Percentiles rank a stretch among this genome's conserved stretches.
These are phyloP conservation scores for Laspeyria flexula DNA, from an alignment of 2,888 invertebrate genomes.

Conservation along the genomic window DNA sequence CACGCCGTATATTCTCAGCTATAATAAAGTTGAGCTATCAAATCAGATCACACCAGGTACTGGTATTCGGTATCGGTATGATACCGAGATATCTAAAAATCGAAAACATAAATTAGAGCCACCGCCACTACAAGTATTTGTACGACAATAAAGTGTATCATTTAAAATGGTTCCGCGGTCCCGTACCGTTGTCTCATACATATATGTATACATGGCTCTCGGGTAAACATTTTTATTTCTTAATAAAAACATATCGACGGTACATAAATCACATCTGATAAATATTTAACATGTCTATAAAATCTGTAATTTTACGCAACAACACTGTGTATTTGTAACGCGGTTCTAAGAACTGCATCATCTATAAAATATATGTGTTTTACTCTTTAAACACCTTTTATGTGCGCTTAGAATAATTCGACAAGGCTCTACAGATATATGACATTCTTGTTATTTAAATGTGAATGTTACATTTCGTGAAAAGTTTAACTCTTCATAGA, in stretches of 20 bases:
- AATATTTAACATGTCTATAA: slow-evolving; percentile 32
- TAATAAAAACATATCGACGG: slow-evolving; percentile 29
- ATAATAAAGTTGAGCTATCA: slow-evolving; percentile 8
- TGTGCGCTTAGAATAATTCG: not conserved
- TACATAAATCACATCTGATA: slow-evolving; percentile 32
- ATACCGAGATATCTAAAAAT: slow-evolving; percentile 7
- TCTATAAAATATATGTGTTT: slow-evolving; percentile 1
- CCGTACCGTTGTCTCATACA: slow-evolving; percentile 14
- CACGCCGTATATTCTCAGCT: slow-evolving; percentile 6
- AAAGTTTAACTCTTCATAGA: slow-evolving; percentile 4
- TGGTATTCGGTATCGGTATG: slow-evolving; percentile 7
- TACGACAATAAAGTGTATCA: slow-evolving; percentile 21
- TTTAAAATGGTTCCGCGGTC: slow-evolving; percentile 22
- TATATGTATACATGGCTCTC: slow-evolving; percentile 18
- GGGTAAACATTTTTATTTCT: slow-evolving; percentile 37
- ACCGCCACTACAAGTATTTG: slow-evolving; percentile 12
- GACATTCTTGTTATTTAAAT: not conserved
- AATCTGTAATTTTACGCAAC: slow-evolving; percentile 19
- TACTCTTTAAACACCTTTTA: not conserved
- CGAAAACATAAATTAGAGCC: slow-evolving; percentile 4
- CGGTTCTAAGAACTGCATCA: slow-evolving; percentile 7
- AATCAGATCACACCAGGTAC: slow-evolving; percentile 10
- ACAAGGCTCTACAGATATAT: not conserved
- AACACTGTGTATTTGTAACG: slow-evolving; percentile 4
- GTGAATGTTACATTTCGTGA: not conserved